A percentile compares a stretch with the other conserved stretches of the same genome.
phyloP scores from a whole-genome alignment of 1,140 invertebrate species.

The Amphibalanus amphitrite region DNA sequence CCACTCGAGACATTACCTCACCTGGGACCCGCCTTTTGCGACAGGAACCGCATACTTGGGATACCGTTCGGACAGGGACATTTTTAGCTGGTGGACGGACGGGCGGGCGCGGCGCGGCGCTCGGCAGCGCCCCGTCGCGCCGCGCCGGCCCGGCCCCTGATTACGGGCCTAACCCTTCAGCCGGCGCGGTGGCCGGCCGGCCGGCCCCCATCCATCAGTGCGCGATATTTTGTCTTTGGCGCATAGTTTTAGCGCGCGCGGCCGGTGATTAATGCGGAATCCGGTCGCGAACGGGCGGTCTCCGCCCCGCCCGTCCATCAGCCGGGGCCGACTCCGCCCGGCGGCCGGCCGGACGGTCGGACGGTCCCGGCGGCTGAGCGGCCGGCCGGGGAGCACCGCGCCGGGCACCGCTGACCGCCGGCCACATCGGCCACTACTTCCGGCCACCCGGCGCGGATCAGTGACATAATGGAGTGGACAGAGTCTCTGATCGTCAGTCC shows the following conservation, averaged over 20 bases:
- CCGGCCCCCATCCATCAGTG: not conserved
- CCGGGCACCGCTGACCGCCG: no score
- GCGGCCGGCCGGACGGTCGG: no score
- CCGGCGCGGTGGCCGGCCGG: not conserved
- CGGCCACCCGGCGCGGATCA: no score
- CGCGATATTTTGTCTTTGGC: not conserved
- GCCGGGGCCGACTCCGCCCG: no score
- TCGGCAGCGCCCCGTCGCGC: no score
- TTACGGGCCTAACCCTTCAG: not conserved
- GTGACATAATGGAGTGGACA: no score
- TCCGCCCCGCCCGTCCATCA: not conserved
- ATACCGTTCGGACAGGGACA: not conserved
- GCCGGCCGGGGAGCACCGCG: no score
- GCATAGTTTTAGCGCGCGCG: not conserved
- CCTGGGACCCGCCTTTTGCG: not conserved
- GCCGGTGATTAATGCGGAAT: not conserved
- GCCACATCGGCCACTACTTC: no score
- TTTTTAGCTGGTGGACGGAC: not conserved
- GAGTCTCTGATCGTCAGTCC: no score
- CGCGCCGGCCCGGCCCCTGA: not conserved
- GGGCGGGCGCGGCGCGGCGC: no score
- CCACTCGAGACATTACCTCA: not conserved
- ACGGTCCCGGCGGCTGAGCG: no score
- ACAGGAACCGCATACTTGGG: not conserved
- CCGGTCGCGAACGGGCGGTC: not conserved